These are phyloP conservation scores for Valencia hispanica DNA, from an alignment of 2,797 vertebrate genomes.

Conservation along the genomic window DNA sequence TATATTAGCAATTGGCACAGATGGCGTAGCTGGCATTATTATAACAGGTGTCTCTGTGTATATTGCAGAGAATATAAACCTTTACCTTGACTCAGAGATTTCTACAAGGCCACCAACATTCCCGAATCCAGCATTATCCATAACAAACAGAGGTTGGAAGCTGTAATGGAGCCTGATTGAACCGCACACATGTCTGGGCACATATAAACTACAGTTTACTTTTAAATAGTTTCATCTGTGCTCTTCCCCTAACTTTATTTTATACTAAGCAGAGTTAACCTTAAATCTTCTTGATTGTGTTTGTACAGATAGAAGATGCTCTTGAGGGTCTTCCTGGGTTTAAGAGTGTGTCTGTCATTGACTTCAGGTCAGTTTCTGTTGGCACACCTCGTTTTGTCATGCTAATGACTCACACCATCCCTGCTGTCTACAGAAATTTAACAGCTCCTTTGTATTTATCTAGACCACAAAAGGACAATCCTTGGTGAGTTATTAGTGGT, in stretches of 20 bases:
- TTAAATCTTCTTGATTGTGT: conserved; percentile 9
- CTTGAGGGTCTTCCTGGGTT: conserved; percentile 89
- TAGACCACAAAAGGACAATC: conserved; percentile 82
- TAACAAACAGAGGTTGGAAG: neutral
- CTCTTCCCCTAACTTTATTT: too few relatives aligned
- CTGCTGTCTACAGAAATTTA: conserved; percentile 11
- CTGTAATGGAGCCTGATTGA: neutral
- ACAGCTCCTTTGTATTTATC: conserved; percentile 42
- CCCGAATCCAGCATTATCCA: neutral
- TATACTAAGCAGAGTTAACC: too few relatives aligned
- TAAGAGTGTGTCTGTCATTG: conserved; percentile 83
- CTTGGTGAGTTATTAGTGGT: conserved; percentile 77
- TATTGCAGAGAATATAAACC: neutral
- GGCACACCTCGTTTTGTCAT: neutral
- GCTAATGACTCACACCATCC: conserved; percentile 3
- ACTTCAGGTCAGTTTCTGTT: conserved; percentile 86
- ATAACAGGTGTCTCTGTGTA: neutral
- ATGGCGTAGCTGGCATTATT: neutral
- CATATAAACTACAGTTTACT: neutral
- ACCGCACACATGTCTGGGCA: neutral
- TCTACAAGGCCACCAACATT: neutral
- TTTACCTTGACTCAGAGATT: too few relatives aligned
- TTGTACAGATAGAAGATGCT: conserved; percentile 85
- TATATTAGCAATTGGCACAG: neutral
- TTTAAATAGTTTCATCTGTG: neutral